Conservation (phyloP, 1,140 invertebrate genomes). For the Heliconius eleuchia region DNA sequence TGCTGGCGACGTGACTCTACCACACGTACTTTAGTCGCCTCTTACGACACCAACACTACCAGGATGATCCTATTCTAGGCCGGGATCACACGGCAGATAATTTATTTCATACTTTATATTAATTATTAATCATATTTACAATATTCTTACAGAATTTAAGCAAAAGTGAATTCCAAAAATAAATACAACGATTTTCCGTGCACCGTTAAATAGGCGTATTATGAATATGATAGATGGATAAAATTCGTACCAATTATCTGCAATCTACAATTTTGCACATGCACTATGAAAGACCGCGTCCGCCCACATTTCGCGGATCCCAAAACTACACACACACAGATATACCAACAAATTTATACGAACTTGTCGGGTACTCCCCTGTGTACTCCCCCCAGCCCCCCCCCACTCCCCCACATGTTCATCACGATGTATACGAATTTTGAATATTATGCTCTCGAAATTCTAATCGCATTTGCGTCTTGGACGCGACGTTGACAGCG, state of each 20-base stretch:
- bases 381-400: slow-evolving; percentile 2
- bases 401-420: slow-evolving; percentile 23
- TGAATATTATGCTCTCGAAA: slow-evolving; percentile 50
- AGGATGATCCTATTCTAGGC: too few relatives aligned
- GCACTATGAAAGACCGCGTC: slow-evolving; percentile 50
- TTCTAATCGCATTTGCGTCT: slow-evolving; percentile 56
- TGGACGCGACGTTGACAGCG: slow-evolving; percentile 37
- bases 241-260: slow-evolving; percentile 7
- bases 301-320: slow-evolving; percentile 69
- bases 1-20: too few relatives aligned
- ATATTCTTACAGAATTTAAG: not conserved
- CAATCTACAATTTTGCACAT: slow-evolving; percentile 42
- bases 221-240: slow-evolving; percentile 12
- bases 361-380: slow-evolving; percentile 54
- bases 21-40: too few relatives aligned
- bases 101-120: not conserved
- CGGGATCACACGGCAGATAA: too few relatives aligned
- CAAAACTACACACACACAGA: slow-evolving; percentile 67
- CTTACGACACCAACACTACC: too few relatives aligned
- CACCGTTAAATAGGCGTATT: not conserved
- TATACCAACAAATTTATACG: slow-evolving; percentile 66
- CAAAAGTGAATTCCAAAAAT: not conserved
- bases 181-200: not conserved
- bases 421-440: slow-evolving; percentile 46
- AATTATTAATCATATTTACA: not conserved